Evolutionary conservation across 1,140 invertebrate species (phyloP).

Genomic region (Caenorhabditis inopinata): DNA sequence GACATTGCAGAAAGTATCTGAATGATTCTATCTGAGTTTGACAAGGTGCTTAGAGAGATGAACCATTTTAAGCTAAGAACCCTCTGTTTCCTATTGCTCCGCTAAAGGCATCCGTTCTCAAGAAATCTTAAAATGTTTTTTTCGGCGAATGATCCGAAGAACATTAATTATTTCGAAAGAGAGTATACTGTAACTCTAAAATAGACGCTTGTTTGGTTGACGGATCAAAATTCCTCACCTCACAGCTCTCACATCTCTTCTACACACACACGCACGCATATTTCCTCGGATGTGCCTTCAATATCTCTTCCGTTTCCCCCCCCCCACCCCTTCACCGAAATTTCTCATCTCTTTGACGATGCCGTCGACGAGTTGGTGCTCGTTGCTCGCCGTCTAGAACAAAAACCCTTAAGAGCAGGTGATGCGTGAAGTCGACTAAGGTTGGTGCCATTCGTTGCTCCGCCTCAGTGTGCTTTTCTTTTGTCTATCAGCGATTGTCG

Average conservation of each 20-base stretch:
- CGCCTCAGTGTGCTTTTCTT: background rate
- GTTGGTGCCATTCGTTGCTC: background rate
- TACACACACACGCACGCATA: background rate
- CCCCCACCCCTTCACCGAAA: background rate
- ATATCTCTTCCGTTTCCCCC: background rate
- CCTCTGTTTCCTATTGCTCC: too few relatives aligned
- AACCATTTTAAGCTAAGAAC: too few relatives aligned
- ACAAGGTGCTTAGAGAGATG: too few relatives aligned
- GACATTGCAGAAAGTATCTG: too few relatives aligned
- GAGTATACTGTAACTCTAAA: too few relatives aligned
- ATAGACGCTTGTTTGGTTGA: too few relatives aligned
- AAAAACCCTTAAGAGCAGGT: slow-evolving; percentile 10
- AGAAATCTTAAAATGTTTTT: too few relatives aligned
- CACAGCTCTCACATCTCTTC: background rate
- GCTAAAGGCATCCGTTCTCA: too few relatives aligned
- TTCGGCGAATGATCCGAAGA: too few relatives aligned
- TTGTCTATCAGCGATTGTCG: background rate
- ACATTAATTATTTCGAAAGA: too few relatives aligned
- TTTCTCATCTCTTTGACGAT: background rate
- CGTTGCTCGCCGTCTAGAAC: background rate
- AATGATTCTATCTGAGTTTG: too few relatives aligned
- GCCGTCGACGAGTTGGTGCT: background rate
- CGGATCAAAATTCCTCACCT: slow-evolving; percentile 6
- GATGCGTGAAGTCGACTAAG: slow-evolving; percentile 1
- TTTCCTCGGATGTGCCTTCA: background rate